Percentiles rank a stretch among this genome's conserved stretches.
Conservation (phyloP, 2,888 invertebrate genomes). For the Lochmaea crataegi region DNA sequence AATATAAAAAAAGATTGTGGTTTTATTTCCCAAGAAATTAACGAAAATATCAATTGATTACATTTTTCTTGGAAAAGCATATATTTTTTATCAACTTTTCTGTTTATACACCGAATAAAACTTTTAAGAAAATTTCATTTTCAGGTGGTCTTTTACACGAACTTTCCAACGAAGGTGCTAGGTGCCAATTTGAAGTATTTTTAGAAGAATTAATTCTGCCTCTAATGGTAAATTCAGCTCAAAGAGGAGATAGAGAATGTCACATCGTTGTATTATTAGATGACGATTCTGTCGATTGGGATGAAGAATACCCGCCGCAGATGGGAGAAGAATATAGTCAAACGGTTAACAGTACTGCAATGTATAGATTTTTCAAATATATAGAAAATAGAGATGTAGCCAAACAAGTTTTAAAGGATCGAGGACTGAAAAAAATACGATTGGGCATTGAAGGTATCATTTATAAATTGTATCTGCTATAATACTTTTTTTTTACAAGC, state of each 20-base stretch:
- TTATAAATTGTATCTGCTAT: neutral
- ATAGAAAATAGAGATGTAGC: constrained; percentile 99
- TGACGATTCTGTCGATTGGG: constrained; percentile 98
- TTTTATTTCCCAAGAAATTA: too few relatives aligned
- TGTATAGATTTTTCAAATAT: constrained; percentile 99
- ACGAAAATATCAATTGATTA: too few relatives aligned
- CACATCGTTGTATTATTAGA: constrained; percentile 96
- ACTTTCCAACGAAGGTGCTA: constrained; percentile 98
- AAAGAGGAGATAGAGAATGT: constrained; percentile 96
- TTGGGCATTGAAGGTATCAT: constrained; percentile 89
- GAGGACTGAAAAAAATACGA: constrained; percentile 98
- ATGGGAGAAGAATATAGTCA: constrained; percentile 99
- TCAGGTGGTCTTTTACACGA: constrained; percentile 94
- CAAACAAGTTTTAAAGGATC: constrained; percentile 98
- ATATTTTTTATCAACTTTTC: neutral
- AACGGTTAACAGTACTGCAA: constrained; percentile 93
- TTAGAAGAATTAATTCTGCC: constrained; percentile 95
- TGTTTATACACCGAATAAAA: neutral
- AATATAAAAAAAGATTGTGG: too few relatives aligned
- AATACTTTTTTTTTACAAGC: neutral
- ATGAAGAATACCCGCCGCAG: constrained; percentile 98
- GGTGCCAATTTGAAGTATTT: constrained; percentile 95
- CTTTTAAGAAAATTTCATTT: constrained; percentile 12
- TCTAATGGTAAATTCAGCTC: constrained; percentile 93
- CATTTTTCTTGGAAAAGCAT: too few relatives aligned